Percentiles rank a stretch among this genome's conserved stretches.
Conservation (phyloP, 2,797 vertebrate species). For the Chromobotia macracanthus region DNA sequence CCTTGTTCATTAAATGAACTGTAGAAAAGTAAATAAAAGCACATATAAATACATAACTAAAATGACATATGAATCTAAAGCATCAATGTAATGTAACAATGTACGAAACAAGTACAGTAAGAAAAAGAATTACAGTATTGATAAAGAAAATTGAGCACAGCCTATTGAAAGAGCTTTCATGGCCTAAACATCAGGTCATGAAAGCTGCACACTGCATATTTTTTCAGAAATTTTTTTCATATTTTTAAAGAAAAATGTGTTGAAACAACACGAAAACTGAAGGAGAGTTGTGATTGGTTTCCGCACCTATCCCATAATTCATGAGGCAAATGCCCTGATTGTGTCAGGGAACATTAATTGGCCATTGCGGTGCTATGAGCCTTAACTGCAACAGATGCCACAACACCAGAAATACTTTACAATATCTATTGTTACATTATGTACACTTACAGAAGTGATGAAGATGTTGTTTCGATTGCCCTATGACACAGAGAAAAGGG, state of each 20-base stretch:
- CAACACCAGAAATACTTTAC: slow-evolving; percentile 2
- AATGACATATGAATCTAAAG: too few relatives aligned
- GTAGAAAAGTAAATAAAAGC: too few relatives aligned
- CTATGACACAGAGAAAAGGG: slow-evolving; percentile 34
- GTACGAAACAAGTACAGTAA: too few relatives aligned
- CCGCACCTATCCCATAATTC: slow-evolving; percentile 22
- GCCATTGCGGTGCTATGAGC: slow-evolving; percentile 16
- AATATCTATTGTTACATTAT: slow-evolving; percentile 39
- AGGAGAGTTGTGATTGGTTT: slow-evolving; percentile 37
- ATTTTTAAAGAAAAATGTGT: slow-evolving; percentile 36
- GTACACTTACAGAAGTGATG: slow-evolving; percentile 19
- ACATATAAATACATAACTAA: too few relatives aligned
- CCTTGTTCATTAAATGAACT: background rate
- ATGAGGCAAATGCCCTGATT: slow-evolving; percentile 31
- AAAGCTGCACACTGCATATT: background rate
- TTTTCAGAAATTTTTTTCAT: too few relatives aligned
- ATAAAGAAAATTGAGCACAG: background rate
- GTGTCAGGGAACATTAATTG: slow-evolving; percentile 51
- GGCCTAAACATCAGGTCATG: background rate
- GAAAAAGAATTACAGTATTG: too few relatives aligned
- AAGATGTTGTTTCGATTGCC: slow-evolving; percentile 45
- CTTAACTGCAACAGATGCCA: slow-evolving; percentile 29
- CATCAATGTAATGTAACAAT: too few relatives aligned
- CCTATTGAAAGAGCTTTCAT: background rate
- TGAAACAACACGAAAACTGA: slow-evolving; percentile 3